Evolutionary conservation across 2,113 vertebrate genomes (phyloP).

Genomic region (Eclectus roratus): DNA sequence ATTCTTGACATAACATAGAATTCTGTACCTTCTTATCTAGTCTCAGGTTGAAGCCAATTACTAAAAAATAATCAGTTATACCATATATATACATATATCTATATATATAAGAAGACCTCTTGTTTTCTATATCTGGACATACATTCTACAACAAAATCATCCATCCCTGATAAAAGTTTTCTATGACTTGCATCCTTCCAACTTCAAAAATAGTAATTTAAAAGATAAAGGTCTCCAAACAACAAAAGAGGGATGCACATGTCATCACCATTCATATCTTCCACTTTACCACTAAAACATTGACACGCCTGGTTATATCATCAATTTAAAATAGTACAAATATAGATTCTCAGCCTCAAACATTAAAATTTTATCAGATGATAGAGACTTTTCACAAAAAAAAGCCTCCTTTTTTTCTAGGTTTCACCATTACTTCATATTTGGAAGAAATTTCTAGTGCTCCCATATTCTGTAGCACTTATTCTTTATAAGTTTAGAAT

Average conservation of each 20-base stretch:
- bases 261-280: not conserved
- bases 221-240: not conserved
- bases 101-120: not conserved
- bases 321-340: not conserved
- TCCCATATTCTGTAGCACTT: no score
- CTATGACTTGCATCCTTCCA: not conserved
- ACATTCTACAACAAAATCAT: not conserved
- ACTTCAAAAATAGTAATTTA: not conserved
- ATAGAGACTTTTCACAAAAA: not conserved
- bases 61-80: not conserved
- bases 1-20: not conserved
- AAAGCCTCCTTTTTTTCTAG: not conserved
- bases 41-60: not conserved
- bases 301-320: fast-evolving
- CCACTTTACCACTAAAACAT: not conserved
- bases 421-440: not conserved
- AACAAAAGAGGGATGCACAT: not conserved
- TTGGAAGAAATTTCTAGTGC: not conserved
- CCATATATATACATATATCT: not conserved
- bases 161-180: not conserved
- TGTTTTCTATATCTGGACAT: not conserved
- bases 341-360: not conserved
- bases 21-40: not conserved
- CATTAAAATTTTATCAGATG: not conserved
- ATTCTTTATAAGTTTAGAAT: not conserved